These are phyloP conservation scores for Shinisaurus crocodilurus DNA, from an alignment of 2,113 vertebrate genomes.

Conservation along the genomic window DNA sequence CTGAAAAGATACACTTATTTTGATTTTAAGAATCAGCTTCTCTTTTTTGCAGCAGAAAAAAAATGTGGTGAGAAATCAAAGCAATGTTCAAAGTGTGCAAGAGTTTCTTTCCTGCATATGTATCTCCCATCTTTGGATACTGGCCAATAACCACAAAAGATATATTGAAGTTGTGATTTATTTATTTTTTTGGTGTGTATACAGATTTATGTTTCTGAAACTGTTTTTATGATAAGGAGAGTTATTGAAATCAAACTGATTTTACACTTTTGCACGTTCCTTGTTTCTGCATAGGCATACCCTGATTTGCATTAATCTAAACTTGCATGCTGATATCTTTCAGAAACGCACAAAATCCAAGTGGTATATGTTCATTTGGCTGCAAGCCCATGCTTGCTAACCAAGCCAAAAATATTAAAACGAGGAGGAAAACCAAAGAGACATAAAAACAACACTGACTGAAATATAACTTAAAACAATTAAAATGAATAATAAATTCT, in stretches of 20 bases:
- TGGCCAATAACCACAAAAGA: neutral
- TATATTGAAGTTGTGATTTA: slow-evolving; percentile 26
- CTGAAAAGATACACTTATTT: neutral
- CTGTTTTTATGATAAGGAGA: neutral
- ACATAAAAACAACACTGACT: neutral
- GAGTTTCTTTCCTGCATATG: neutral
- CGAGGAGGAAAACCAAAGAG: neutral
- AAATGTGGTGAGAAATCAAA: neutral
- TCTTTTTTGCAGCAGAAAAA: slow-evolving; percentile 1
- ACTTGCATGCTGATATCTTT: neutral
- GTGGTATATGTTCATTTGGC: neutral
- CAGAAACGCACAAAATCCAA: rapidly evolving
- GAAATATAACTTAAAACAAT: neutral
- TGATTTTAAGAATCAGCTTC: neutral
- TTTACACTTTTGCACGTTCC: neutral
- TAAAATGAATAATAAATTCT: slow-evolving; percentile 37
- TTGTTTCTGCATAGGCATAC: neutral
- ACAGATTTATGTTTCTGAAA: neutral
- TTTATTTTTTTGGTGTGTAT: neutral
- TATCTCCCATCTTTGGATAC: neutral
- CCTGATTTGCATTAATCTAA: neutral
- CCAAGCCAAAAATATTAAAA: slow-evolving; percentile 6
- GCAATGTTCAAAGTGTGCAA: neutral
- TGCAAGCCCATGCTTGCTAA: slow-evolving; percentile 24
- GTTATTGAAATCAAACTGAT: neutral